Base-by-base conservation (phyloP, 2,888 invertebrate genomes). In the Alviniconcha strummeri region DNA sequence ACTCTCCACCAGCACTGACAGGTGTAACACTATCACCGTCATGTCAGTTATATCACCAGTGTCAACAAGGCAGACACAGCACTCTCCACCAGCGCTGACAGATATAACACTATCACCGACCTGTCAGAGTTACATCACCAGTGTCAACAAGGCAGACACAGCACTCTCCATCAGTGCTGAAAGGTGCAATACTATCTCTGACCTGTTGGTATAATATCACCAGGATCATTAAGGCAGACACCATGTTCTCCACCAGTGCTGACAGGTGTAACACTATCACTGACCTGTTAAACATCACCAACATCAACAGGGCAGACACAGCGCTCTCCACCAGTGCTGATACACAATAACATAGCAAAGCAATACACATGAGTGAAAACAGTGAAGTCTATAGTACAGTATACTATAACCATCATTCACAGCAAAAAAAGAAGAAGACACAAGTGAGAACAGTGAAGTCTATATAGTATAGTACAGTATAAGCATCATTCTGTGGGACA, bases 31-130 rank as follows among this genome's bases (percentile, higher is more conserved):
- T 9, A 97, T 93, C 78, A 97, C 96, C 85, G 96, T 96, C 90
- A 96, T 96, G 85, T 94, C 96, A 17, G n/a, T n/a, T n/a, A n/a
- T n/a, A n/a, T n/a, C 60, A 98, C 94, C 9, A 99, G 92, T 1
- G 98, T 96, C 13, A 96, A 94, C 6, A 97, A 85, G 4, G 96
- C 96, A 0, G 98, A 97, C 0, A 96, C 90, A 0, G 95, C 92
- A 54, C 97, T 96, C 94, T 99, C 99, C 11, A 97, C 88, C 81
- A 97, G 95, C 0, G 98, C 98, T 88, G 97, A 97, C 8, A 96
- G 91, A 90, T 98, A 97, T 79, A 98, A 95, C 0, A 96, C 94
- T 9, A 97, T 93, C 78, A 97, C 96, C 85, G 96, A 96, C 90
- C 96, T 96, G 85, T 94, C 96, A n/a, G 64, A 64, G 36, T 36